Percentiles rank a stretch among this genome's conserved stretches.
phyloP scores from a whole-genome alignment of 2,113 vertebrate genomes.

The Ictalurus punctatus region DNA sequence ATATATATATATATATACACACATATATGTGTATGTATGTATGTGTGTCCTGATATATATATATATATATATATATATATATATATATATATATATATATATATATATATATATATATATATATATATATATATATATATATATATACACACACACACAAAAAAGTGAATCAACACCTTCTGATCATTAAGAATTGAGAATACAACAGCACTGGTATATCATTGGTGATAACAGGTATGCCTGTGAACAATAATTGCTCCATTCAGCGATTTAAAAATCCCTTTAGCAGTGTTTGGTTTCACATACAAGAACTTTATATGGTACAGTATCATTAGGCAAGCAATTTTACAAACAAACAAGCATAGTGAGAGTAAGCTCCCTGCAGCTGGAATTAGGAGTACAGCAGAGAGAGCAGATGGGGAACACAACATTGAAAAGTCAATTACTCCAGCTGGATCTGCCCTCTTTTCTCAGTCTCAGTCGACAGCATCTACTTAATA shows the following conservation, averaged over 20 bases:
- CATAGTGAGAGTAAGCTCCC: not conserved
- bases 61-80: too few species aligned
- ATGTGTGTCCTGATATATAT: too few species aligned
- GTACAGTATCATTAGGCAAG: not conserved
- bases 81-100: too few species aligned
- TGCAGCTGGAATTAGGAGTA: constrained; percentile 27
- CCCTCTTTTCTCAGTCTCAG: not conserved
- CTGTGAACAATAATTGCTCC: not conserved
- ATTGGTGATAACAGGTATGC: not conserved
- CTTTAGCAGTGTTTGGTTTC: not conserved
- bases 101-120: too few species aligned
- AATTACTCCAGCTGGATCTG: constrained; percentile 31
- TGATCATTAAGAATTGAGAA: not conserved
- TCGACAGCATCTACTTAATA: constrained; percentile 12
- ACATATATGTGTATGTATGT: too few species aligned
- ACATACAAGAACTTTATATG: not conserved
- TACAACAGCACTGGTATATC: not conserved
- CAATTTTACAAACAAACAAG: not conserved
- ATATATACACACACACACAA: too few species aligned
- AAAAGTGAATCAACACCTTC: not conserved
- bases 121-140: too few species aligned
- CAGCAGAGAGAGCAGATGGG: constrained; percentile 25
- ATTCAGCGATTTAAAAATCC: not conserved
- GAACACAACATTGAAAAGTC: constrained; percentile 28
- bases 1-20: too few species aligned